Conservation (phyloP, 2,797 vertebrate species). For the Carcharodon carcharias region DNA sequence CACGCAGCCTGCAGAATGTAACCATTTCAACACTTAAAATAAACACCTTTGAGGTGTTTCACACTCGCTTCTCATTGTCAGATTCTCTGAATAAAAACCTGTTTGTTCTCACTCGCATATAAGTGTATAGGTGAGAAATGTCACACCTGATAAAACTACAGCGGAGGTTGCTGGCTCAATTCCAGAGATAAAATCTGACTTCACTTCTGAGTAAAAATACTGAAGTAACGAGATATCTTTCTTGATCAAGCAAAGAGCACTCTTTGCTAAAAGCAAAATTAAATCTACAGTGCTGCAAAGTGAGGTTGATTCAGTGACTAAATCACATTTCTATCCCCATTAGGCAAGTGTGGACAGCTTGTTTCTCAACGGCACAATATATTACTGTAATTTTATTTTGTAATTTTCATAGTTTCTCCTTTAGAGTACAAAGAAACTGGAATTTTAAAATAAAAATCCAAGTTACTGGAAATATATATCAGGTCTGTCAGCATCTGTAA, state of each 20-base stretch:
- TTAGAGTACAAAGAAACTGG: not conserved
- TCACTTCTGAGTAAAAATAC: constrained; percentile 31
- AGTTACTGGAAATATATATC: not conserved
- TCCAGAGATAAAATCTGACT: constrained; percentile 34
- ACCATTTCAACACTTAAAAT: constrained; percentile 27
- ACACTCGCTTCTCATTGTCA: constrained; percentile 40
- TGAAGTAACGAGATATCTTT: constrained; percentile 7
- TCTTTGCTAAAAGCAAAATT: not conserved
- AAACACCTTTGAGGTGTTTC: constrained; percentile 35
- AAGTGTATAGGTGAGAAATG: constrained; percentile 61
- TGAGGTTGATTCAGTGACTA: not conserved
- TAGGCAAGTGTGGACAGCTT: not conserved
- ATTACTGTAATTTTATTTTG: not conserved
- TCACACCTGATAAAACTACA: constrained; percentile 59
- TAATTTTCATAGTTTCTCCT: not conserved
- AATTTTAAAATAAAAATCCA: too few relatives aligned
- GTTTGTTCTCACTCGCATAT: constrained; percentile 59
- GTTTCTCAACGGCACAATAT: not conserved
- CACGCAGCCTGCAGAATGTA: constrained; percentile 7
- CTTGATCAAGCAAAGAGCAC: not conserved
- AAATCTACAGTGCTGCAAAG: not conserved
- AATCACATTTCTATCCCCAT: not conserved
- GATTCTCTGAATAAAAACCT: constrained; percentile 61
- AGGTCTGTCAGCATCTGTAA: not conserved
- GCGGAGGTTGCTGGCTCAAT: not conserved